Percentiles rank a stretch among this genome's conserved stretches.
These are phyloP conservation scores for Erythrocebus patas DNA, from an alignment of 2,113 vertebrate genomes.

Conservation along the genomic window DNA sequence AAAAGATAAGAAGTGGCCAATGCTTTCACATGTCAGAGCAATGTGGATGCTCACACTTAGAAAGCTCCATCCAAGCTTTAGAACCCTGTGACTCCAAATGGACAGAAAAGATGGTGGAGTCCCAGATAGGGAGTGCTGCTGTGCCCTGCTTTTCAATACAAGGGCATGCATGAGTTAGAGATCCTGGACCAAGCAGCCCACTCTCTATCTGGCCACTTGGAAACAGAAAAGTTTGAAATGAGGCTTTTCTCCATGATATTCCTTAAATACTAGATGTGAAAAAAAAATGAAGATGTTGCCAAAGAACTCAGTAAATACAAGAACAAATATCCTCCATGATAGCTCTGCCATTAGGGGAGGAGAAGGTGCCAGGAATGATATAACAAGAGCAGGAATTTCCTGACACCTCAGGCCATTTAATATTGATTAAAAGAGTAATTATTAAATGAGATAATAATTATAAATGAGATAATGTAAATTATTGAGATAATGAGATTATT, in stretches of 20 bases:
- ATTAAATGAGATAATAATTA: background rate
- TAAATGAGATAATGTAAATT: too few species aligned
- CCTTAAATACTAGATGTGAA: background rate
- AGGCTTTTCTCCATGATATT: background rate
- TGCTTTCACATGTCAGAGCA: too few species aligned
- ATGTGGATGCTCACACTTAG: too few species aligned
- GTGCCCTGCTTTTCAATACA: background rate
- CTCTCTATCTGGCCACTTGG: background rate
- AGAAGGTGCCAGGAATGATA: background rate
- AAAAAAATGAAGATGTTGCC: background rate
- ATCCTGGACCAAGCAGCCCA: background rate
- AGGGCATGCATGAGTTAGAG: background rate
- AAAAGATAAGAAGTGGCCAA: background rate
- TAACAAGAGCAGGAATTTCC: conserved; percentile 23
- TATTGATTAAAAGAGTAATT: background rate
- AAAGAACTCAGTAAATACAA: background rate
- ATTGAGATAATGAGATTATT: too few species aligned
- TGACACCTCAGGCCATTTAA: background rate
- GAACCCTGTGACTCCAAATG: background rate
- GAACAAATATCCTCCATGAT: background rate
- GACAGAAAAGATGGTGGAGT: background rate
- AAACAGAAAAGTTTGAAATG: background rate
- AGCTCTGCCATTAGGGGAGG: background rate
- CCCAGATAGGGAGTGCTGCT: background rate
- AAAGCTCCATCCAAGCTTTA: background rate